Conservation (phyloP, 2,113 vertebrate genomes). For the Charadrius vociferus region DNA sequence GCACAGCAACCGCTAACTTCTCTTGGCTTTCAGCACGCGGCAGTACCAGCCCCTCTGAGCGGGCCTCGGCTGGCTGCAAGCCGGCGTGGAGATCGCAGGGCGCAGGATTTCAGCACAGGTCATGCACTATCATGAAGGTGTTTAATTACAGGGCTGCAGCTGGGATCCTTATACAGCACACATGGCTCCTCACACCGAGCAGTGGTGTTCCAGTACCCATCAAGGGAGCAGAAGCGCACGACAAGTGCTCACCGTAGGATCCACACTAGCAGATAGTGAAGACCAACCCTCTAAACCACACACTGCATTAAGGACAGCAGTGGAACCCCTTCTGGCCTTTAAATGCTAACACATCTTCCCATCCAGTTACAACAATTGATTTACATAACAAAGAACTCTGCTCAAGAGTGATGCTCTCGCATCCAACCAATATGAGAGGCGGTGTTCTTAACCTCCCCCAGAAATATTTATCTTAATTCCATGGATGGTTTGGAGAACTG, state of each 20-base stretch:
- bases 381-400: not conserved
- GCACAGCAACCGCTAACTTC: not conserved
- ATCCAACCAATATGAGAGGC: not conserved
- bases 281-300: not conserved
- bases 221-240: not conserved
- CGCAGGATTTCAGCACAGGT: not conserved
- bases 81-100: accelerated
- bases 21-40: not conserved
- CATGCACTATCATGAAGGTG: not conserved
- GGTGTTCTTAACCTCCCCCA: not conserved
- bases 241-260: not conserved
- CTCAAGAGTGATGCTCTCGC: not conserved
- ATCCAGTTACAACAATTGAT: not conserved
- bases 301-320: not conserved
- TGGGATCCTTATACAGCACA: not conserved
- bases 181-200: not conserved
- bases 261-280: accelerated
- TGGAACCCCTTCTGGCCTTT: not conserved
- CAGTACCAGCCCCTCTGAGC: not conserved
- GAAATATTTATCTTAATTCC: not conserved
- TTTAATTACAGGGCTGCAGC: not conserved
- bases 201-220: not conserved
- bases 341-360: not conserved
- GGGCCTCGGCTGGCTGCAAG: not conserved
- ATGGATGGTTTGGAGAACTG: not conserved